A percentile compares a stretch with the other conserved stretches of the same genome.
phyloP scores from a whole-genome alignment of 2,113 vertebrate genomes.

The Canis aureus region DNA sequence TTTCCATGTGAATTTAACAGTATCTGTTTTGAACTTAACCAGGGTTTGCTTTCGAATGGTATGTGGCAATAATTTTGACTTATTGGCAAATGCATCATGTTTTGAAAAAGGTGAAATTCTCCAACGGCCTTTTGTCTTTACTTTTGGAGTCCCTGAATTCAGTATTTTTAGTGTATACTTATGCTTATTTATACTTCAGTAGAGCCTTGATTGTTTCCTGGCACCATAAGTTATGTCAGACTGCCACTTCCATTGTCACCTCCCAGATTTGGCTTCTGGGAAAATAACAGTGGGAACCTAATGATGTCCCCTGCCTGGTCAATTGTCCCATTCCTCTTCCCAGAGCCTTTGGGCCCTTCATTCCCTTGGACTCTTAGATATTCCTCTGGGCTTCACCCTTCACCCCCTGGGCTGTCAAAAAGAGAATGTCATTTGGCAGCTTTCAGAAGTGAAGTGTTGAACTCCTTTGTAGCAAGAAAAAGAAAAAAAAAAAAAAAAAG shows the following conservation, averaged over 20 bases:
- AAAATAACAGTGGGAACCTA: background rate
- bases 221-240: background rate
- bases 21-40: background rate
- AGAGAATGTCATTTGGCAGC: background rate
- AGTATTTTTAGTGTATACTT: slow-evolving; percentile 72
- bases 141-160: slow-evolving; percentile 71
- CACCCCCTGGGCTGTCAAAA: background rate
- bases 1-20: slow-evolving; percentile 74
- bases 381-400: background rate
- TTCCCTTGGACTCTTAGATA: background rate
- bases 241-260: background rate
- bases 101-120: slow-evolving; percentile 76
- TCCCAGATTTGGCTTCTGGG: background rate
- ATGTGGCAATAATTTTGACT: slow-evolving; percentile 40
- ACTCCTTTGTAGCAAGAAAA: background rate
- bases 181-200: background rate
- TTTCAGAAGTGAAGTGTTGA: background rate
- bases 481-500: background rate
- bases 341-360: background rate
- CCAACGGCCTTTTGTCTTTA: slow-evolving; percentile 67
- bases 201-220: background rate
- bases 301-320: background rate
- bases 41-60: background rate
- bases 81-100: slow-evolving; percentile 66
- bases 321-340: background rate